Base-by-base conservation (phyloP, 1,140 invertebrate species). In the Drosophila biarmipes region DNA sequence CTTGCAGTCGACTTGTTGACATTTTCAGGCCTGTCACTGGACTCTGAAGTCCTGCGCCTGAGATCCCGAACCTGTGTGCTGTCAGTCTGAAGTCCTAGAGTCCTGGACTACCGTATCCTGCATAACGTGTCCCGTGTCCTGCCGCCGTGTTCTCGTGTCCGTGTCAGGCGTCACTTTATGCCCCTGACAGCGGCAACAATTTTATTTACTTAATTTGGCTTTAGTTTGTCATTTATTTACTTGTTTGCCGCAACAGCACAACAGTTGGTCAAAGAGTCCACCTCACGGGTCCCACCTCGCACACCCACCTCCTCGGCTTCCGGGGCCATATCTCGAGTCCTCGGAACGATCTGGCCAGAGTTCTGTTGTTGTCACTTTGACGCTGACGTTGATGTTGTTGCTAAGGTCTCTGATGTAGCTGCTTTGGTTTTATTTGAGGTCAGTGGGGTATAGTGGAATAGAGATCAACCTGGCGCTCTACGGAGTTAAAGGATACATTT, bases 191-290 rank as follows among this genome's bases (percentile, higher is more conserved):
- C 76, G 68, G 71, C 84, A 89, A 89, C 84, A 89, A 89, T 89
- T 89, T 89, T 89, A 89, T 89, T 89, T 89, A 89, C 84, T 89
- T 89, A 89, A 89, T 89, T 89, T 89, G 84, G 84, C 84, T 89
- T 89, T 89, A 89, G 84, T 89, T 89, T 89, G 84, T 89, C 84
- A 89, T 89, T 89, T 89, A 89, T 89, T 89, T 89, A 89, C 84
- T 89, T 89, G 84, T 84, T 82, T 73, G 84, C 84, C 79, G 61
- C 82, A 82, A 76, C 73, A 78, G 29, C 49, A 66, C 53, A 63
- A 35, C 71, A 66, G 49, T 68, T 71, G 55, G 56, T 52, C 52
- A 53, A 59, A 56, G 56, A 45, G 38, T 31, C 63, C 67, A 34
- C 37, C 64, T 52, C 37, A 29, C 29, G 31, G 21, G 38, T 29